Percentiles rank a stretch among this genome's conserved stretches.
Evolutionary conservation across 2,113 vertebrate species (phyloP).

Genomic region (Colistium nudipinnis): DNA sequence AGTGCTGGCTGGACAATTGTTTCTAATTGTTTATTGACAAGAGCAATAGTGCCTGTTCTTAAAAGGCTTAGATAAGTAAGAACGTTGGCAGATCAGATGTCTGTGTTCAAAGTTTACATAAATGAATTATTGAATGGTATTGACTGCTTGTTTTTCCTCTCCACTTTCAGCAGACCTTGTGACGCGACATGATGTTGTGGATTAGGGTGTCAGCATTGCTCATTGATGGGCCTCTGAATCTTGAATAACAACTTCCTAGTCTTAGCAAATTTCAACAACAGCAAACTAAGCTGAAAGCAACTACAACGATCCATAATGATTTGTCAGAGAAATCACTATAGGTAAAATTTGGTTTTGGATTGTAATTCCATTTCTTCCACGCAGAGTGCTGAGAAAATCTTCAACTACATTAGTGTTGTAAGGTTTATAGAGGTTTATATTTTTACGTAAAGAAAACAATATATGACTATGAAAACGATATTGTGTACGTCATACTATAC

Average conservation of each 20-base stretch:
- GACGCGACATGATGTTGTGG: background rate
- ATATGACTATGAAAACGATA: background rate
- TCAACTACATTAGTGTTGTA: background rate
- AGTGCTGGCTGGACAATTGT: slow-evolving; percentile 25
- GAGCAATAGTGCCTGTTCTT: slow-evolving; percentile 19
- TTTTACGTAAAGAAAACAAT: background rate
- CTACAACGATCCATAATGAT: background rate
- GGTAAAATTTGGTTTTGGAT: background rate
- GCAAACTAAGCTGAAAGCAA: no score
- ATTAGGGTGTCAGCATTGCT: background rate
- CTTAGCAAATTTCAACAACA: no score
- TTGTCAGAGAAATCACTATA: background rate
- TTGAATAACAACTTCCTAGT: no score
- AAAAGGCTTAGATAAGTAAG: slow-evolving; percentile 10
- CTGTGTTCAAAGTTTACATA: slow-evolving; percentile 27
- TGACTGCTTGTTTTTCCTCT: slow-evolving; percentile 17
- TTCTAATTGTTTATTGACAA: slow-evolving; percentile 55
- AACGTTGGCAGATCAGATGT: slow-evolving; percentile 7
- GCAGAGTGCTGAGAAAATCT: no score
- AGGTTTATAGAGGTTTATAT: background rate
- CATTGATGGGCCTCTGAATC: no score
- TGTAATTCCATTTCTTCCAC: background rate
- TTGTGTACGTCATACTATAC: background rate
- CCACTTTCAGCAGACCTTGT: background rate
- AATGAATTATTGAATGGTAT: slow-evolving; percentile 41